Conservation (phyloP, 2,113 vertebrate genomes). For the Mastomys coucha region DNA sequence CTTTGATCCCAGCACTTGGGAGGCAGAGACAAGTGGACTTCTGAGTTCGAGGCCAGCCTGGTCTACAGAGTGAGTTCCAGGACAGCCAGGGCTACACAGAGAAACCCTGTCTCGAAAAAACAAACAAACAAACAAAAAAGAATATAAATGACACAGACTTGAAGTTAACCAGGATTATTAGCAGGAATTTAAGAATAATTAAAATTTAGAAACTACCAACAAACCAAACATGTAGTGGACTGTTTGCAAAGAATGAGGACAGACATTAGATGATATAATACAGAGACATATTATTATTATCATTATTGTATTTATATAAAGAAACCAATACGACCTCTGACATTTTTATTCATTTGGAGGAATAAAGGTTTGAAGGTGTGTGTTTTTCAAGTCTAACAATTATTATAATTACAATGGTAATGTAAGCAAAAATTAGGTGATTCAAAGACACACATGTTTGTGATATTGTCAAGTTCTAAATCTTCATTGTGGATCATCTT, state of each 20-base stretch:
- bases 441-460: background rate
- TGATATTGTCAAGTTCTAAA: background rate
- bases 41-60: no score
- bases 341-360: constrained; percentile 18
- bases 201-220: background rate
- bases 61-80: no score
- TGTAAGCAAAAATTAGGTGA: background rate
- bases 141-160: background rate
- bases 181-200: background rate
- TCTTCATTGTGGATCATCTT: background rate
- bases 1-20: no score
- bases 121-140: no score
- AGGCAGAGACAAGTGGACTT: no score
- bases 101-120: no score
- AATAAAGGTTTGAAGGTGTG: background rate
- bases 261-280: background rate
- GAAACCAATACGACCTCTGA: background rate
- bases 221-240: background rate
- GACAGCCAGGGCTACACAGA: no score
- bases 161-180: background rate
- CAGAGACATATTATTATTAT: background rate
- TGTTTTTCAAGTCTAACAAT: constrained; percentile 1
- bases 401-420: background rate
- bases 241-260: background rate
- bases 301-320: background rate